Percentiles rank a stretch among this genome's conserved stretches.
phyloP scores from a whole-genome alignment of 2,888 invertebrate genomes.

The Drosophila prolongata region DNA sequence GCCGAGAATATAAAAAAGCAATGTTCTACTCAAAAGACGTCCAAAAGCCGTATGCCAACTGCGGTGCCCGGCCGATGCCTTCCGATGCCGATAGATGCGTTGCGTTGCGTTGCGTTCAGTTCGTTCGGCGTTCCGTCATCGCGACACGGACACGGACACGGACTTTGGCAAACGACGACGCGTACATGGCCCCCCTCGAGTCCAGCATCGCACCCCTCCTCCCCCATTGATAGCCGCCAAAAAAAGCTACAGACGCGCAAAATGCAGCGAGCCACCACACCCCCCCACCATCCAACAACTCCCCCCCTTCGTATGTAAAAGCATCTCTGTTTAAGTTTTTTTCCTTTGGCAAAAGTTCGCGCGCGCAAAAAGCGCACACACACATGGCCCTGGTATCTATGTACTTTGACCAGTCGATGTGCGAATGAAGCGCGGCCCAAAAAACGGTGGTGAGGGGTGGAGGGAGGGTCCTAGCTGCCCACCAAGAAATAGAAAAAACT shows the following conservation, averaged over 20 bases:
- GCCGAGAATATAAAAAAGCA: constrained; percentile 83
- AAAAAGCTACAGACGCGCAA: constrained; percentile 67
- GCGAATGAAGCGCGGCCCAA: constrained; percentile 39
- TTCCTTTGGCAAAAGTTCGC: constrained; percentile 71
- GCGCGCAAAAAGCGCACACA: constrained; percentile 62
- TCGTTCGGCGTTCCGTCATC: constrained; percentile 81
- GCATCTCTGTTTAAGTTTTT: constrained; percentile 68
- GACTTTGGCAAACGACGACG: constrained; percentile 49
- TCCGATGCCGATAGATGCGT: constrained; percentile 81
- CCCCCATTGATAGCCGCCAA: constrained; percentile 55
- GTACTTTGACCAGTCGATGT: constrained; percentile 49
- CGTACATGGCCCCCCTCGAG: constrained; percentile 44
- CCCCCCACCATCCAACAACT: constrained; percentile 1
- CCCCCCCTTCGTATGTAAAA: constrained; percentile 62
- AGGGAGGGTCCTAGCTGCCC: constrained; percentile 6
- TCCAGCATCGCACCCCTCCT: background rate
- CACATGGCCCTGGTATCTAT: constrained; percentile 43
- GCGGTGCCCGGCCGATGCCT: constrained; percentile 74
- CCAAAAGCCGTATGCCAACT: constrained; percentile 83
- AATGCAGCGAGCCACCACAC: constrained; percentile 56
- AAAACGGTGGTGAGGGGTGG: constrained; percentile 2
- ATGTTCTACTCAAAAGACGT: constrained; percentile 84
- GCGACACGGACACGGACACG: constrained; percentile 57
- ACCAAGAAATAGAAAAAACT: constrained; percentile 76
- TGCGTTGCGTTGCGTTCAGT: constrained; percentile 39